These are phyloP conservation scores for Brachionus sp. DNA, from an alignment of 1,140 invertebrate species.

Conservation along the genomic window DNA sequence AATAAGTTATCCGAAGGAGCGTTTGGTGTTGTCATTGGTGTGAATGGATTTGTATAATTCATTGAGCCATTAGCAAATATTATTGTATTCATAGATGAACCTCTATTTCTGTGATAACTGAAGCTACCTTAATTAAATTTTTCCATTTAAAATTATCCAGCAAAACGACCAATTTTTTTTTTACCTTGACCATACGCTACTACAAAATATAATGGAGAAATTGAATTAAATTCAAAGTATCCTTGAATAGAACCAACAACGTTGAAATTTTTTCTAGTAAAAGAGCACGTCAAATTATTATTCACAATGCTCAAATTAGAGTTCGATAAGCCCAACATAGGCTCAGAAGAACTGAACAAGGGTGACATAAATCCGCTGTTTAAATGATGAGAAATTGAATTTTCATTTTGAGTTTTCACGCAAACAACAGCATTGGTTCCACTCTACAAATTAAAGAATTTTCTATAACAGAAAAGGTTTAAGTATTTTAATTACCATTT, in stretches of 20 bases:
- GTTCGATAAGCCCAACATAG: not conserved
- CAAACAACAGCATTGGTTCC: not conserved
- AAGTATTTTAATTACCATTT: not conserved
- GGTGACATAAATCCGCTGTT: not conserved
- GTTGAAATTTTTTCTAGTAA: not conserved
- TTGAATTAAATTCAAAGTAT: not conserved
- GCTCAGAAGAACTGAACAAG: not conserved
- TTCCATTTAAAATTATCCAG: not conserved
- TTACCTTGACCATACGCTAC: slow-evolving; percentile 1
- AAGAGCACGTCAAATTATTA: not conserved
- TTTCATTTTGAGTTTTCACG: not conserved
- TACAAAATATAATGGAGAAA: not conserved
- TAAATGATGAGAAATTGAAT: not conserved
- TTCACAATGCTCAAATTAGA: not conserved
- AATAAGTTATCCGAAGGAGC: not conserved
- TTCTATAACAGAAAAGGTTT: not conserved
- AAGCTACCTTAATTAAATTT: not conserved
- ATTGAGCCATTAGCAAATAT: not conserved
- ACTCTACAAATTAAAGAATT: not conserved
- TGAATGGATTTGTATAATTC: not conserved
- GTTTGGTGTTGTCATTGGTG: not conserved
- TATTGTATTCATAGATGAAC: not conserved
- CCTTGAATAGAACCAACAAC: not conserved
- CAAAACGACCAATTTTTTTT: not conserved
- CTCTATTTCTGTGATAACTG: not conserved